Evolutionary conservation across 2,888 invertebrate genomes (phyloP), one percentile per base, ranked within the genome.

Genomic region (Ectemnius lituratus): DNA sequence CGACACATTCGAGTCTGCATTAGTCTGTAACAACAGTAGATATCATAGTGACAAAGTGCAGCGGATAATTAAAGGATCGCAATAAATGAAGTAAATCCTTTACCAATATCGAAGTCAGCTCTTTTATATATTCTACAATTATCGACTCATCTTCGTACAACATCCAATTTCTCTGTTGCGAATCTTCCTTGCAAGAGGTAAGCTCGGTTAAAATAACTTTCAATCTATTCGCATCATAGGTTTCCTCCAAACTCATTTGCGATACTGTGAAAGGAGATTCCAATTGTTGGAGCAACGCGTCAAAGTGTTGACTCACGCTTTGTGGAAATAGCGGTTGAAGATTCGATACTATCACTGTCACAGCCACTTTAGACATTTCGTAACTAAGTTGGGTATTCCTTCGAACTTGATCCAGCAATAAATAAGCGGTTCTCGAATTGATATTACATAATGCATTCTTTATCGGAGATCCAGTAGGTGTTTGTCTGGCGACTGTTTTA

Each of bases 141-240:
- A 96, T 95, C 73, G 94, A 94, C 81, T 98, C 98, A 90, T 98
- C 98, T 89, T 98, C 98, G 89, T 98, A 97, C 45, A 98, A 92
- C 90, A 97, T 97, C 98, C 98, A 98, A 83, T 97, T 97, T 71
- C 98, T 93, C 88, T 99, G 98, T 88, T 99, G 98, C 0, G 97
- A 96, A 89, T 98, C 98, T 88, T 98, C 97, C 82, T 98, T 98
- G 80, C 97, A 97, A 76, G 95, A 95, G 2, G 96, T 96, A 79
- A 98, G 91, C 78, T 97, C 95, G 78, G 94, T 94, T 81, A 98
- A 95, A 47, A 98, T 95, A 60, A 95, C 94, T 90, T 95, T 95
- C 90, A 98, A 93, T 27, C 96, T 93, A 81, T 95, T 93, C 0
- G 97, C 96, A 90, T 98, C 98, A 2, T 97, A 95, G 0, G 97